These are phyloP conservation scores for Octopus sinensis DNA, from an alignment of 1,140 invertebrate species.

Conservation along the genomic window DNA sequence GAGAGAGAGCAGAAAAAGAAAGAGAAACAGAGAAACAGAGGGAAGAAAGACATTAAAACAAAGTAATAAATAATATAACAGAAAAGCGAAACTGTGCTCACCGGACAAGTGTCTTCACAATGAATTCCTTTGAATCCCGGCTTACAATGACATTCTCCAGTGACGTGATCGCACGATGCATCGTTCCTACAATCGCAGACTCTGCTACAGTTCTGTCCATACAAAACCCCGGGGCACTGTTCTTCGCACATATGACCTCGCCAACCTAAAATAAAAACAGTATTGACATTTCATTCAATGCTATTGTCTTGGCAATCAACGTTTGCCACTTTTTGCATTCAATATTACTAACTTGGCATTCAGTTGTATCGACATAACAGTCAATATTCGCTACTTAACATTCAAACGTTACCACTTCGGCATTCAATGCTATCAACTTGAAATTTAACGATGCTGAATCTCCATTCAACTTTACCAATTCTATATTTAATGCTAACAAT, in stretches of 20 bases:
- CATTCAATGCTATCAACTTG: too few species aligned
- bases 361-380: too few species aligned
- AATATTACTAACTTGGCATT: not conserved
- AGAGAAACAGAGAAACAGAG: too few species aligned
- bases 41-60: too few species aligned
- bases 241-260: slow-evolving; percentile 17
- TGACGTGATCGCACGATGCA: slow-evolving; percentile 68
- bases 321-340: not conserved
- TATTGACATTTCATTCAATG: not conserved
- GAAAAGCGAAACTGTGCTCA: not conserved
- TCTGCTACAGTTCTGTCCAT: slow-evolving; percentile 30
- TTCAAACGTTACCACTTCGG: too few species aligned
- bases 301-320: not conserved
- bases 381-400: too few species aligned
- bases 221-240: slow-evolving; percentile 21
- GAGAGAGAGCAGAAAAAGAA: too few species aligned
- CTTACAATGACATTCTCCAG: slow-evolving; percentile 80
- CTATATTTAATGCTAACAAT: too few species aligned
- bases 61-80: too few species aligned
- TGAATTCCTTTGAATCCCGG: slow-evolving; percentile 66
- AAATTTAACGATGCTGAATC: too few species aligned
- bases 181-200: slow-evolving; percentile 54
- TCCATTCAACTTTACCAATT: too few species aligned
- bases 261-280: slow-evolving; percentile 13
- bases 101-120: slow-evolving; percentile 57